These are phyloP conservation scores for Eumerus sabulonum DNA, from an alignment of 2,888 invertebrate genomes.

Conservation along the genomic window DNA sequence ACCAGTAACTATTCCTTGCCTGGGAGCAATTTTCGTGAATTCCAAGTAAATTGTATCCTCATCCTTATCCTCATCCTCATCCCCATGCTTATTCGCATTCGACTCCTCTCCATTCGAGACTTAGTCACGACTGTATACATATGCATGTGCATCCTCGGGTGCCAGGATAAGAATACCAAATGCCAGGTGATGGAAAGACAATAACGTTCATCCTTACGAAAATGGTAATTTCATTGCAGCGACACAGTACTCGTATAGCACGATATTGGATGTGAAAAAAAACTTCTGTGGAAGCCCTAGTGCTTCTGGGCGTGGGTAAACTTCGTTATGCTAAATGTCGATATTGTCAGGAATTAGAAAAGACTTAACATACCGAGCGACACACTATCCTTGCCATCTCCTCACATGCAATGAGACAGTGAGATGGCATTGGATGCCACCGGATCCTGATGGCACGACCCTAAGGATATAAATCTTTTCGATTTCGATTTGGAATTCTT, in stretches of 20 bases:
- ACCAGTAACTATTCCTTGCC: constrained; percentile 53
- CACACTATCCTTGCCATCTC: not conserved
- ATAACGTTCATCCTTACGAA: constrained; percentile 67
- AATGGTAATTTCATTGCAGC: constrained; percentile 67
- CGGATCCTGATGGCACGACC: constrained; percentile 49
- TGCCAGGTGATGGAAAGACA: constrained; percentile 69
- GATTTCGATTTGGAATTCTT: constrained; percentile 53
- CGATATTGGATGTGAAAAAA: constrained; percentile 10
- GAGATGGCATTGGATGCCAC: constrained; percentile 33
- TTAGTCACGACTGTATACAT: constrained; percentile 67
- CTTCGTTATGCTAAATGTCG: constrained; percentile 69
- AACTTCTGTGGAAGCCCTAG: constrained; percentile 7
- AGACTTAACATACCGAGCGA: constrained; percentile 61
- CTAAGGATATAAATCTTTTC: constrained; percentile 59
- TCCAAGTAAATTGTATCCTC: constrained; percentile 65
- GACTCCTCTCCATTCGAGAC: constrained; percentile 55
- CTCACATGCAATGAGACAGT: constrained; percentile 47
- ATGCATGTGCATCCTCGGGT: constrained; percentile 60
- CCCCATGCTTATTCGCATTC: not conserved
- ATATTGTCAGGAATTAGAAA: constrained; percentile 69
- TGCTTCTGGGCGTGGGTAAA: constrained; percentile 35
- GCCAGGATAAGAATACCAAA: constrained; percentile 68
- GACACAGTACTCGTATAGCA: not conserved
- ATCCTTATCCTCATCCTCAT: too few species aligned
- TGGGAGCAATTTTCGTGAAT: constrained; percentile 63